Evolutionary conservation across 2,797 vertebrate species (phyloP), one percentile per base, ranked within the genome.

Genomic region (Spinus olivaceus): DNA sequence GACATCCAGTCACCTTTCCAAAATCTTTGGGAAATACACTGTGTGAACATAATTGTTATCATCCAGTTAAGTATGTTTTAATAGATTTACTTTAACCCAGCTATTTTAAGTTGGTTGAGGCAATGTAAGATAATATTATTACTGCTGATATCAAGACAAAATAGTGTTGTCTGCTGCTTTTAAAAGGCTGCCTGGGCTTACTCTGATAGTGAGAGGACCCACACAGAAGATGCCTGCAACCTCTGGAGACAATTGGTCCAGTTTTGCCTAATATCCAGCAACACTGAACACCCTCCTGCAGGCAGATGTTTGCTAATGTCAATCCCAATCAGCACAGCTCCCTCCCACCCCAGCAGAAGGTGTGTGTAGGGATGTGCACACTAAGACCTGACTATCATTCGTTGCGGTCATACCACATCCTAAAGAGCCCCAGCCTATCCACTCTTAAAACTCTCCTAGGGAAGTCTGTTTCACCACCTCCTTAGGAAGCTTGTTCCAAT

Each of bases 171-270:
- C 17, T 56, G 32, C 12, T 56, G 14, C 30, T 76, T 21, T 50
- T 44, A 6, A 41, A 65, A 84, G 18, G 20, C 18, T 56, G 25
- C 7, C 32, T 24, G 6, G 18, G 10, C 15, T 18, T 67, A 14
- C 15, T 41, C 41, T 61, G 27, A 35, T 9, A 41, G 8, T 3
- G 12, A 9, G 8, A 49, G 23, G 27, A 67, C 42, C 20, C 19
- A 8, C 13, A 8, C 0, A 0, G 16, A 69, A 61, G 13, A 13
- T 12, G 2, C 23, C 32, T 42, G 9, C 10, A 61, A n/a, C 20
- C 5, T 32, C 12, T 12, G 23, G 27, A n/a, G 49, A 24, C 22
- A 49, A 24, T 4, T 42, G 50, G 8, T 24, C 27, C n/a, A 28
- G 15, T 9, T 81, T 81, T 47, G 19, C 19, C 19, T 23, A 20